A percentile compares a stretch with the other conserved stretches of the same genome.
Conservation (phyloP, 2,888 invertebrate genomes). For the Bibio marci region DNA sequence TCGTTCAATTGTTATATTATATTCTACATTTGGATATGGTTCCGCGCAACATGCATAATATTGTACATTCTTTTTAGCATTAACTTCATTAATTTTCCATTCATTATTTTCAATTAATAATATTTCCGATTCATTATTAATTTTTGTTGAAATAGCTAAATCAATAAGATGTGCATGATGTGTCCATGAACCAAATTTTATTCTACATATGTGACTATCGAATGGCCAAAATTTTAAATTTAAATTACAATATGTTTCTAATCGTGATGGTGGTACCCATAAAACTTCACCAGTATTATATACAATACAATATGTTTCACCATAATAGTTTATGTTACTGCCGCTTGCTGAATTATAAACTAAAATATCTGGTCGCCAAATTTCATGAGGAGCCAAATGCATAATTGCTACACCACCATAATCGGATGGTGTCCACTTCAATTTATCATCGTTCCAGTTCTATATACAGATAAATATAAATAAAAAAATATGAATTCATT, state of each 20-base stretch:
- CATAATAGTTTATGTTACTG: conserved; percentile 39
- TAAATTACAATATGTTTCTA: conserved; percentile 43
- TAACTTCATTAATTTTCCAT: conserved; percentile 29
- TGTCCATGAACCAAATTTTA: conserved; percentile 60
- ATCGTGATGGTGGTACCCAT: conserved; percentile 53
- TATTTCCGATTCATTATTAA: too few species aligned
- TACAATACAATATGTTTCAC: conserved; percentile 36
- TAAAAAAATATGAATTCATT: background rate
- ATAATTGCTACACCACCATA: conserved; percentile 2
- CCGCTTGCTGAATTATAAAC: conserved; percentile 51
- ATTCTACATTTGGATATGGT: conserved; percentile 35
- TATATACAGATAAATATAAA: background rate
- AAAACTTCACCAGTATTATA: conserved; percentile 34
- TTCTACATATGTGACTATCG: conserved; percentile 46
- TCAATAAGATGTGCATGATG: conserved; percentile 25
- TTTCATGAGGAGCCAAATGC: background rate
- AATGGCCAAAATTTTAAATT: conserved; percentile 58
- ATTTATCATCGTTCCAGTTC: conserved; percentile 5
- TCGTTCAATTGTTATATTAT: conserved; percentile 33
- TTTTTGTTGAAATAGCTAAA: background rate
- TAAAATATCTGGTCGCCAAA: conserved; percentile 41
- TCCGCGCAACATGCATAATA: conserved; percentile 37
- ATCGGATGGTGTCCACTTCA: conserved; percentile 1
- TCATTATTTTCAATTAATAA: conserved; percentile 22
- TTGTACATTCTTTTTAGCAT: conserved; percentile 20